Percentiles rank a stretch among this genome's conserved stretches.
phyloP scores from a whole-genome alignment of 2,113 vertebrate genomes.

The Poecile atricapillus region DNA sequence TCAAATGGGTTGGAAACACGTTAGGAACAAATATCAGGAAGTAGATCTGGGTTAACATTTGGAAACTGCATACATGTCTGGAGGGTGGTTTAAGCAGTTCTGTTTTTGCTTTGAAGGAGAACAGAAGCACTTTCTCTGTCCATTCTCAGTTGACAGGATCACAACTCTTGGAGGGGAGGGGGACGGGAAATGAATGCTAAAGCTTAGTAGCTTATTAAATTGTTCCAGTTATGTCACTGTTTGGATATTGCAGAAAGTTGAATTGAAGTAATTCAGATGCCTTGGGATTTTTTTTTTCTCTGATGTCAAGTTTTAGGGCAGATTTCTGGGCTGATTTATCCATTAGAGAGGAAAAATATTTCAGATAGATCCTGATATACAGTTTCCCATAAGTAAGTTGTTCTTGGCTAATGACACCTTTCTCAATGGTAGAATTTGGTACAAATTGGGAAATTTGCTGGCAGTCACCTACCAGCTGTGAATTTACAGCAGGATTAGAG shows the following conservation, averaged over 20 bases:
- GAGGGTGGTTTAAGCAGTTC: not conserved
- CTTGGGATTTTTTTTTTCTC: not conserved
- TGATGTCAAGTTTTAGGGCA: not conserved
- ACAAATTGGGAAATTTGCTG: not conserved
- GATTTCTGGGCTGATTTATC: not conserved
- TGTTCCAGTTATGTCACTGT: constrained; percentile 30
- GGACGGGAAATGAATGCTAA: not conserved
- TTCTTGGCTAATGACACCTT: not conserved
- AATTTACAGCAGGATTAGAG: not conserved
- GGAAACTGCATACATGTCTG: not conserved
- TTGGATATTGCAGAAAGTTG: not conserved
- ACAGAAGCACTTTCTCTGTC: not conserved
- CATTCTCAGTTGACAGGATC: not conserved
- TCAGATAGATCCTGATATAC: not conserved
- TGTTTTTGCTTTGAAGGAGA: not conserved
- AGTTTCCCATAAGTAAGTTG: not conserved
- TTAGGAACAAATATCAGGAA: not conserved
- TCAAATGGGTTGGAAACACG: not conserved
- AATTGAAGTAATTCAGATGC: not conserved
- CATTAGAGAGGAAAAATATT: not conserved
- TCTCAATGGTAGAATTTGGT: not conserved
- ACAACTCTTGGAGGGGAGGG: not conserved
- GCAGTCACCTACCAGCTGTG: not conserved
- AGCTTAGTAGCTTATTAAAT: constrained; percentile 1
- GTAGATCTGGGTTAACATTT: not conserved